Evolutionary conservation across 2,888 invertebrate species (phyloP).

Genomic region (Oeneis ivallda): DNA sequence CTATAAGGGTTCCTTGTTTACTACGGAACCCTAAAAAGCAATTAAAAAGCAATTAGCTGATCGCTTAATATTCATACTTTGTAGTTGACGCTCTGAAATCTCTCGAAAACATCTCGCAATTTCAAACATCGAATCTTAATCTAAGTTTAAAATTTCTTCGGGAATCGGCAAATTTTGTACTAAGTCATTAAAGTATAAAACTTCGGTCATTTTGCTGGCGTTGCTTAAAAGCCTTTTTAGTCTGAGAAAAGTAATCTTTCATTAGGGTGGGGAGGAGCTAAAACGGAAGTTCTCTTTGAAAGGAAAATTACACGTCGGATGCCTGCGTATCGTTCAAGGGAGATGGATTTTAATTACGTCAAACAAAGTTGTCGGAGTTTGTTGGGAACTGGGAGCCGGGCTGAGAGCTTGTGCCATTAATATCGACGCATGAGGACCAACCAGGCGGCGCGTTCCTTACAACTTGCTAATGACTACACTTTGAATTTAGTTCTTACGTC

Average conservation of each 20-base stretch:
- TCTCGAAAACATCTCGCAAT: constrained; percentile 72
- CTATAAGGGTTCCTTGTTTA: too few species aligned
- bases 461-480: constrained; percentile 49
- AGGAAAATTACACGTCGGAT: constrained; percentile 80
- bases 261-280: constrained; percentile 78
- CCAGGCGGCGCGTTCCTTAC: constrained; percentile 45
- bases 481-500: constrained; percentile 8
- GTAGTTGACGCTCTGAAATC: constrained; percentile 62
- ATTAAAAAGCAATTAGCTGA: constrained; percentile 79
- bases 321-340: constrained; percentile 64
- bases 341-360: constrained; percentile 81
- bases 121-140: constrained; percentile 79
- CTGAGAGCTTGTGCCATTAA: constrained; percentile 46
- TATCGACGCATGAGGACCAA: constrained; percentile 43
- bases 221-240: constrained; percentile 82
- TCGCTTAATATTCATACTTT: constrained; percentile 75
- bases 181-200: constrained; percentile 83
- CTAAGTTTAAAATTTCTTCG: constrained; percentile 81
- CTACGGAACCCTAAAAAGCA: too few species aligned
- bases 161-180: constrained; percentile 80
- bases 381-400: constrained; percentile 43
- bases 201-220: constrained; percentile 80
- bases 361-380: constrained; percentile 73
- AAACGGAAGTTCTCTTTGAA: constrained; percentile 82
- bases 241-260: constrained; percentile 81